Conservation (phyloP, 1,140 invertebrate species). For the Drosophila parabipectinata region DNA sequence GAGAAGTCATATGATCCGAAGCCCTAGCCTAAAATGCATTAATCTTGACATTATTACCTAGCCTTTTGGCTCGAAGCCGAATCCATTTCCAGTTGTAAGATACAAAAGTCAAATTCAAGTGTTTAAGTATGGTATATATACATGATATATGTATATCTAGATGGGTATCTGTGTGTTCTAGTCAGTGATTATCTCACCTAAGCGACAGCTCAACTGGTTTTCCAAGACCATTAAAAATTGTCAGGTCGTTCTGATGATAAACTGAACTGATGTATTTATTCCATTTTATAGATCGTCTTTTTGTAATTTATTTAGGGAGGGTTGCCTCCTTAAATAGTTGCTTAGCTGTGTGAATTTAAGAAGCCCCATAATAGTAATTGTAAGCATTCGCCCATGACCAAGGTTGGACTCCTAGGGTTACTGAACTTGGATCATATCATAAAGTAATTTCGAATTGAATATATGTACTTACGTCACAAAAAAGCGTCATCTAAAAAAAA, state of each 20-base stretch:
- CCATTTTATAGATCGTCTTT: conserved; percentile 14
- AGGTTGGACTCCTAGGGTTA: conserved; percentile 42
- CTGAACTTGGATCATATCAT: conserved; percentile 18
- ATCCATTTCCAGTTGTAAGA: conserved; percentile 18
- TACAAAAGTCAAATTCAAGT: conserved; percentile 2
- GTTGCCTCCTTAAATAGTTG: conserved; percentile 1
- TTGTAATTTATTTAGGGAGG: not conserved
- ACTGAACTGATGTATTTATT: conserved; percentile 13
- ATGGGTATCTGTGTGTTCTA: conserved; percentile 13
- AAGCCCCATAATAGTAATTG: not conserved
- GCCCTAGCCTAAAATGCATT: conserved; percentile 13
- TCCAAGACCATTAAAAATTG: conserved; percentile 27
- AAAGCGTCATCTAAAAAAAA: no score
- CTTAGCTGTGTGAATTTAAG: conserved; percentile 1
- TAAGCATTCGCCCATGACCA: conserved; percentile 42
- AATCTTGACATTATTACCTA: conserved; percentile 26
- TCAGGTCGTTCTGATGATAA: conserved; percentile 19
- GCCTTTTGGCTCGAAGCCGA: conserved; percentile 9
- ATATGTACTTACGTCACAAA: not conserved
- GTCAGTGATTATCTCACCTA: conserved; percentile 30
- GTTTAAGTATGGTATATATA: not conserved
- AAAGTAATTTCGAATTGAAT: not conserved
- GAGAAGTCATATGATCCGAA: not conserved
- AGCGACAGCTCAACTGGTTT: conserved; percentile 47
- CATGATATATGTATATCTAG: not conserved